Percentiles rank a stretch among this genome's conserved stretches.
These are phyloP conservation scores for Heterohyrax brucei DNA, from an alignment of 2,797 vertebrate species.

Conservation along the genomic window DNA sequence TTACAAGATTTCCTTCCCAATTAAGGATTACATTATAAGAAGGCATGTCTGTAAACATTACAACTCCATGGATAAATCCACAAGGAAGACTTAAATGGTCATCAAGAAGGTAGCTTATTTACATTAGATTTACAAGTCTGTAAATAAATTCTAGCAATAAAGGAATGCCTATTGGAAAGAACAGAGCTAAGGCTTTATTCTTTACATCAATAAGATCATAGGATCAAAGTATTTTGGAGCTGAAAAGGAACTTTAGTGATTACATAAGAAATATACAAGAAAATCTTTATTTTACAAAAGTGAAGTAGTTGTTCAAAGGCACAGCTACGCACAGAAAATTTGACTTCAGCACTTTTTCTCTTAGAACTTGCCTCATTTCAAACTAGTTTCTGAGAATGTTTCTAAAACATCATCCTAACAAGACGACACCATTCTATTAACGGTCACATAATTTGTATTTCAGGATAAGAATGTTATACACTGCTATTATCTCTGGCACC, in stretches of 20 bases:
- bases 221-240: not conserved
- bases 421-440: not conserved
- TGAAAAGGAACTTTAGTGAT: slow-evolving; percentile 31
- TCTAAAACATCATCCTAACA: not conserved
- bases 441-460: not conserved
- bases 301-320: not conserved
- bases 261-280: not conserved
- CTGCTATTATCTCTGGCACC: too few species aligned
- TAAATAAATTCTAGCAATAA: slow-evolving; percentile 49
- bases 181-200: not conserved
- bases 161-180: not conserved
- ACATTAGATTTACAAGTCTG: slow-evolving; percentile 71
- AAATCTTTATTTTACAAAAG: slow-evolving; percentile 39
- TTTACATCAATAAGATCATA: not conserved
- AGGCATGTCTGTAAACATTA: slow-evolving; percentile 79
- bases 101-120: slow-evolving; percentile 77
- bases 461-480: not conserved
- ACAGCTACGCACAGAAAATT: not conserved
- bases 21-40: slow-evolving; percentile 73
- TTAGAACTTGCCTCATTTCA: not conserved
- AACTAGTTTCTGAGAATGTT: not conserved
- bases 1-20: slow-evolving; percentile 74
- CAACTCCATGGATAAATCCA: slow-evolving; percentile 55
- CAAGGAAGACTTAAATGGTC: slow-evolving; percentile 72
- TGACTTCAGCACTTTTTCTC: not conserved